Conservation (phyloP, 2,797 vertebrate species). For the Acanthurus lineatus region DNA sequence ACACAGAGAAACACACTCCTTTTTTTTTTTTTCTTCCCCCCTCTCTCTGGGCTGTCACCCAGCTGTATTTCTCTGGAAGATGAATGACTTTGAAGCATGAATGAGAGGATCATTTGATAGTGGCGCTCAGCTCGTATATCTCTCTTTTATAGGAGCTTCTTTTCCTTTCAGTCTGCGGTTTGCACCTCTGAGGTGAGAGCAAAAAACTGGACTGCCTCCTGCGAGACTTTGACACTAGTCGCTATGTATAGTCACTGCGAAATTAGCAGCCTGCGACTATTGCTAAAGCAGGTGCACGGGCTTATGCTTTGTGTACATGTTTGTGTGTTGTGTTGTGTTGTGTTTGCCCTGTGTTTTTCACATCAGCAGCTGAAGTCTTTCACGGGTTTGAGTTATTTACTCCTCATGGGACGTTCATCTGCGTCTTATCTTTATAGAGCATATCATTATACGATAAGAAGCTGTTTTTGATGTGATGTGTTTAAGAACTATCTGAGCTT, state of each 20-base stretch:
- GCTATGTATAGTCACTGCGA: conserved; percentile 70
- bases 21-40: background rate
- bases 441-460: conserved; percentile 70
- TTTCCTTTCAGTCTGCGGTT: conserved; percentile 49
- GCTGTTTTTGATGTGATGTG: conserved; percentile 76
- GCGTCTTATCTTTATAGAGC: conserved; percentile 68
- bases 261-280: conserved; percentile 62
- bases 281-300: conserved; percentile 43
- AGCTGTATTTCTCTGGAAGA: conserved; percentile 73
- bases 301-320: conserved; percentile 14
- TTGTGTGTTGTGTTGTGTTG: conserved; percentile 6
- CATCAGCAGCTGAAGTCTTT: conserved; percentile 33
- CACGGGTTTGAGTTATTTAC: conserved; percentile 6
- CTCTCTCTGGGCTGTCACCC: conserved; percentile 50
- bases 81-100: conserved; percentile 74
- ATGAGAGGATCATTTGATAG: conserved; percentile 76
- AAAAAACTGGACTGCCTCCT: conserved; percentile 75
- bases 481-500: conserved; percentile 59
- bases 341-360: conserved; percentile 31
- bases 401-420: conserved; percentile 44
- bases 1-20: conserved; percentile 29
- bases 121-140: conserved; percentile 65
- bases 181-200: conserved; percentile 61
- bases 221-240: conserved; percentile 59
- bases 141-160: conserved; percentile 66